Evolutionary conservation across 2,113 vertebrate genomes (phyloP), one percentile per base, ranked within the genome.

Genomic region (Procavia capensis): DNA sequence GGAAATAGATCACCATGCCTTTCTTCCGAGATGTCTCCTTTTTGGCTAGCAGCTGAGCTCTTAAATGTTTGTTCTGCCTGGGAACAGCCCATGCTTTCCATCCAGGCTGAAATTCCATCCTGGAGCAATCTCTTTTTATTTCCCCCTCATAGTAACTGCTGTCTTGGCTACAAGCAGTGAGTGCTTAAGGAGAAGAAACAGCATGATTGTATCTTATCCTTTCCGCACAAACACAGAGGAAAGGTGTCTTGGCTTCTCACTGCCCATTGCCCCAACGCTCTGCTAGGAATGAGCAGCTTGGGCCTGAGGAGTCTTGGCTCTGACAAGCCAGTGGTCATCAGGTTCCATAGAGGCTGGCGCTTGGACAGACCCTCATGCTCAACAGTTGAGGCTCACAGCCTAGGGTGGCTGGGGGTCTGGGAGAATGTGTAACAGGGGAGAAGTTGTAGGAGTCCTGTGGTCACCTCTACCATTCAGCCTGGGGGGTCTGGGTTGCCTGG

Each of bases 401-500:
- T 41, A 6, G 74, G 31, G 29, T 17, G 57, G 29, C 39, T 17
- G 57, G 63, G 59, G 45, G 2, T 29, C 41, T 14, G 41, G 74
- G 61, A 79, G 29, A 47, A 34, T n/a, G 43, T 0, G 0, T 10
- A 29, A 29, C 29, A 80, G 68, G 34, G 34, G 20, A 88, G 82
- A 45, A 29, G 19, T 59, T 85, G 80, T 76, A 88, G 80, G 54
- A 47, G 66, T 54, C 79, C 50, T 92, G 61, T 41, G 90, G 94
- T 36, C 3, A 2, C 45, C 61, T 31, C 39, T 22, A 6, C 63
- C 0, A 1, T n/a, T 54, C 64, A 36, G 43, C 45, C 74, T 95
- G 91, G 95, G 80, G 70, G 79, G 41, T 19, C 88, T 54, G 85
- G 95, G 84, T 63, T n/a, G 43, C 70, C 94, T 81, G 70, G 95